Evolutionary conservation across 37 sponge, comb jelly and placozoan species (phyloP), one percentile per base, ranked within the genome.

Genomic region (Beroe ovata): DNA sequence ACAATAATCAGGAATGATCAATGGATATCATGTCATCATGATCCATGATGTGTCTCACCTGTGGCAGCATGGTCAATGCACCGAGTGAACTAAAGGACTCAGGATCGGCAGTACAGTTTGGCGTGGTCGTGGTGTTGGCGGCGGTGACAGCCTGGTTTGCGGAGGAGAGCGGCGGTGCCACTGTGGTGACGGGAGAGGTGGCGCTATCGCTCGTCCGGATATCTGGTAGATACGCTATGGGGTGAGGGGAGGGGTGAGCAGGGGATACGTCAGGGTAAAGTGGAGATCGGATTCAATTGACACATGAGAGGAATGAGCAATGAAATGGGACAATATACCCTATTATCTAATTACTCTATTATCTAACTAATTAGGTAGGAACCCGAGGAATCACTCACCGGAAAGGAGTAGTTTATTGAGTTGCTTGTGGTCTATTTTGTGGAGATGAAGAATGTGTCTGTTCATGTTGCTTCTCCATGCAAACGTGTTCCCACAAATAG

Each of bases 381-480:
- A 11, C 11, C 54, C 6, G 54, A 61, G 71, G 18, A 42, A 11
- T 3, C 39, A 77, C 84, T 77, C 38, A 77, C 84, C 84, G 3
- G 84, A 77, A 11, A 77, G 84, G 0, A 77, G 54, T 20, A 77
- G 84, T 41, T 77, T 77, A 54, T 77, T 77, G 84, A 77, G 84
- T 36, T 77, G 84, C 54, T 77, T 77, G 84, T 77, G 84, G 84
- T 77, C 84, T 20, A 77, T 77, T 54, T 77, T 77, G 84, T 77
- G 84, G 14, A 77, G 84, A 54, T 77, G 84, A 18, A 77, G 84
- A 14, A 77, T 77, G 47, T 77, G 84, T 40, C 84, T 1, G 84
- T 77, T 77, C 84, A 77, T 77, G 84, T 77, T 77, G 54, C 84
- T 77, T 3, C 84, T 37, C 84, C 84, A 77, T 25, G 84, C 84